These are phyloP conservation scores for Pseudopipra pipra DNA, from an alignment of 2,113 vertebrate genomes.

Conservation along the genomic window DNA sequence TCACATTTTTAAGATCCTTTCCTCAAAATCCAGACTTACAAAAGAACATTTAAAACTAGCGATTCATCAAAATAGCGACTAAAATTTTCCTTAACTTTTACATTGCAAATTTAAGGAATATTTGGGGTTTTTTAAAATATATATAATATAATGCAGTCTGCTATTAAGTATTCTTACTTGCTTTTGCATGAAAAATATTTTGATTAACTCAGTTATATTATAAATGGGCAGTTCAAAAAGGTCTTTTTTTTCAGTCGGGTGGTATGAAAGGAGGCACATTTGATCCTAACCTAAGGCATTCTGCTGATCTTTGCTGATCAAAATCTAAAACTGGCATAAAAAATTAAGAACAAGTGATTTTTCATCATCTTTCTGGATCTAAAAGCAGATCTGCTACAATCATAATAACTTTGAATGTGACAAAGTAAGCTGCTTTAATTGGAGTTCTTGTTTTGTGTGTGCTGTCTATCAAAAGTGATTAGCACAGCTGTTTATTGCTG, in stretches of 20 bases:
- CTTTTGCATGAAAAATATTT: background rate
- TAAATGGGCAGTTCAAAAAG: background rate
- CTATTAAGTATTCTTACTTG: background rate
- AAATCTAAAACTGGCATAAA: background rate
- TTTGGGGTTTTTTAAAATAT: background rate
- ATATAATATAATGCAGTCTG: background rate
- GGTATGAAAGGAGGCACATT: constrained; percentile 89
- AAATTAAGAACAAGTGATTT: constrained; percentile 63
- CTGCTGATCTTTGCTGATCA: constrained; percentile 68
- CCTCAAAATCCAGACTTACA: background rate
- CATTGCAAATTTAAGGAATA: background rate
- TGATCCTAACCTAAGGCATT: constrained; percentile 77
- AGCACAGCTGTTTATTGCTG: background rate
- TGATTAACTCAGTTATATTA: background rate
- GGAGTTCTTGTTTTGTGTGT: background rate
- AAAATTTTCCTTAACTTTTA: background rate
- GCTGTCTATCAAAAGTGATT: background rate
- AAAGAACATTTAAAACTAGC: background rate
- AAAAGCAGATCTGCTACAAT: constrained; percentile 81
- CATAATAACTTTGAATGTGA: constrained; percentile 78
- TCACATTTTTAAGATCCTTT: background rate
- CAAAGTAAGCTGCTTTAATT: constrained; percentile 70
- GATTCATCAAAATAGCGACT: background rate
- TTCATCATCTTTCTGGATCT: constrained; percentile 74
- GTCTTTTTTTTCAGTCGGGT: constrained; percentile 65